These are phyloP conservation scores for Sigmodon hispidus DNA, from an alignment of 2,113 vertebrate species.

Conservation along the genomic window DNA sequence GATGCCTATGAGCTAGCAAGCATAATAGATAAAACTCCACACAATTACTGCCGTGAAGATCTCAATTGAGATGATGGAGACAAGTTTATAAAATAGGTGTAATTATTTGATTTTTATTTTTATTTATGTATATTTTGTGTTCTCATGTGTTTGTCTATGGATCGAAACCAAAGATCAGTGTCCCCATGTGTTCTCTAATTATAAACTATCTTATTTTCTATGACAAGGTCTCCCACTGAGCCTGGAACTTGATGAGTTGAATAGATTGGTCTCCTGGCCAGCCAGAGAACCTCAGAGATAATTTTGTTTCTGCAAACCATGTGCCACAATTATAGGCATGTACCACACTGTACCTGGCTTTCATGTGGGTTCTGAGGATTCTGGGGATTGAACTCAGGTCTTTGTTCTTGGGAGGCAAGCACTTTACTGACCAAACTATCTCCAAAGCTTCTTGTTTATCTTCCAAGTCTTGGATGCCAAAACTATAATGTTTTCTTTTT, in stretches of 20 bases:
- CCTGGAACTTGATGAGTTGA: neutral
- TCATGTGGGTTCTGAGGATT: neutral
- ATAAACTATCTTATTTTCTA: neutral
- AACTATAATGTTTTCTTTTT: neutral
- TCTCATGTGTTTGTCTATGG: neutral
- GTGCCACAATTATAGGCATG: neutral
- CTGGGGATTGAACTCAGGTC: neutral
- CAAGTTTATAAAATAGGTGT: constrained; percentile 12
- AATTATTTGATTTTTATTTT: neutral
- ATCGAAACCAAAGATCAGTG: neutral
- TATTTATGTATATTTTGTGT: neutral
- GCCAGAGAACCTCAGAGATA: neutral
- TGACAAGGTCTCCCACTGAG: neutral
- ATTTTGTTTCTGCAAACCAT: neutral
- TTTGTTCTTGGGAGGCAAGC: neutral
- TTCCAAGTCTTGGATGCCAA: neutral
- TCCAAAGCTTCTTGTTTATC: neutral
- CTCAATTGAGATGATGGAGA: neutral
- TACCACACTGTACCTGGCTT: neutral
- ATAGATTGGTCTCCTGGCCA: neutral
- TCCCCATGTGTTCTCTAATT: neutral
- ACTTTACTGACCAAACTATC: neutral
- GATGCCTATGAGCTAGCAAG: neutral
- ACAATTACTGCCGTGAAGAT: neutral
- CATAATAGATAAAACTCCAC: neutral